phyloP scores from a whole-genome alignment of 2,888 invertebrate genomes.

The Drosophila formosana region DNA sequence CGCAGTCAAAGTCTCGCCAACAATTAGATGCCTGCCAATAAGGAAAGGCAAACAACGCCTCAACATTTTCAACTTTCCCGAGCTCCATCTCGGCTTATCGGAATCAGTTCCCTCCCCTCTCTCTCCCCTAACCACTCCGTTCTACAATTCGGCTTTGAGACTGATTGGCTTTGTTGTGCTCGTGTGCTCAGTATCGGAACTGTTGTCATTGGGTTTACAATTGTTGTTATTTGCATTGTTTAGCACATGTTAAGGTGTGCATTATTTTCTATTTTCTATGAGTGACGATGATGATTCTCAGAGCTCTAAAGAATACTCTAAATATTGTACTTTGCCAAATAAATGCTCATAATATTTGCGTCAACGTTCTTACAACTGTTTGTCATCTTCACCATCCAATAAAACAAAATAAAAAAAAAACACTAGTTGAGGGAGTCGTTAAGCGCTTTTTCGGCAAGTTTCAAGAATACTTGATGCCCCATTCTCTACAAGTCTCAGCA shows the following conservation, averaged over 20 bases:
- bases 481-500: too few relatives aligned
- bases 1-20: constrained; percentile 55
- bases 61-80: constrained; percentile 49
- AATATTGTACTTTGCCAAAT: constrained; percentile 49
- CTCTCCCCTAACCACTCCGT: not conserved
- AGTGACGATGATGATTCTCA: constrained; percentile 34
- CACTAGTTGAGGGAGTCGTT: not conserved
- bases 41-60: constrained; percentile 66
- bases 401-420: constrained; percentile 7
- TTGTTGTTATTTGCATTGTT: constrained; percentile 67
- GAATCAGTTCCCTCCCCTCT: constrained; percentile 22
- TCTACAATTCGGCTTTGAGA: constrained; percentile 35
- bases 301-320: constrained; percentile 40
- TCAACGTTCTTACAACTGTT: constrained; percentile 23
- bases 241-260: constrained; percentile 43
- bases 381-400: constrained; percentile 4
- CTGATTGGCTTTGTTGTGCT: constrained; percentile 28
- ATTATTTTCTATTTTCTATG: constrained; percentile 38
- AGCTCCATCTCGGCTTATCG: constrained; percentile 29
- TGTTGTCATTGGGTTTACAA: constrained; percentile 41
- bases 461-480: not conserved
- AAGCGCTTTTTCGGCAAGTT: not conserved
- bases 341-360: constrained; percentile 18
- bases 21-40: constrained; percentile 68
- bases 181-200: not conserved